These are phyloP conservation scores for Falco peregrinus DNA, from an alignment of 2,797 vertebrate genomes.

Conservation along the genomic window DNA sequence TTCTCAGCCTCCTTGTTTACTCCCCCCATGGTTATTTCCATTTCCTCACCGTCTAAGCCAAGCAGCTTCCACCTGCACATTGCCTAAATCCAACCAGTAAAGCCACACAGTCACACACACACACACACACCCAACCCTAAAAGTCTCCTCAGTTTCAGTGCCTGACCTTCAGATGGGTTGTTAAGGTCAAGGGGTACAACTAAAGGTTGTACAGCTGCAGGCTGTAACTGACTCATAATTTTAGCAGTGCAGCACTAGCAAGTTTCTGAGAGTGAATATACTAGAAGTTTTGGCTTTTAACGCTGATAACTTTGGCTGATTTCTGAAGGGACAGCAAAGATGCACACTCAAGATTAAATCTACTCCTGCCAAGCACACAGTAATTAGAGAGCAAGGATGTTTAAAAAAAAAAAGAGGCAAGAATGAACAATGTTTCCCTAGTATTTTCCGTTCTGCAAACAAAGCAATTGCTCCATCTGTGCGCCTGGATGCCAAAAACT, in stretches of 20 bases:
- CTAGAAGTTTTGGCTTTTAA: background rate
- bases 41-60: background rate
- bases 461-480: background rate
- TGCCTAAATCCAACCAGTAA: background rate
- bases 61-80: background rate
- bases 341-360: background rate
- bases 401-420: background rate
- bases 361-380: constrained; percentile 8
- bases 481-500: background rate
- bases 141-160: background rate
- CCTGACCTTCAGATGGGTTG: background rate
- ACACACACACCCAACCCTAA: background rate
- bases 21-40: background rate
- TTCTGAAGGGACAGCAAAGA: constrained; percentile 6
- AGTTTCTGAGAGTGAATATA: background rate
- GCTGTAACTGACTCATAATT: background rate
- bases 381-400: background rate
- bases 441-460: background rate
- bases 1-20: background rate
- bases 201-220: background rate
- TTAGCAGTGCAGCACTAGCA: background rate
- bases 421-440: background rate
- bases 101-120: background rate
- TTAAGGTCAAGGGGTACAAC: background rate
- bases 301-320: background rate